Conservation (phyloP, 2,888 invertebrate genomes). For the Philopedon plagiatum region DNA sequence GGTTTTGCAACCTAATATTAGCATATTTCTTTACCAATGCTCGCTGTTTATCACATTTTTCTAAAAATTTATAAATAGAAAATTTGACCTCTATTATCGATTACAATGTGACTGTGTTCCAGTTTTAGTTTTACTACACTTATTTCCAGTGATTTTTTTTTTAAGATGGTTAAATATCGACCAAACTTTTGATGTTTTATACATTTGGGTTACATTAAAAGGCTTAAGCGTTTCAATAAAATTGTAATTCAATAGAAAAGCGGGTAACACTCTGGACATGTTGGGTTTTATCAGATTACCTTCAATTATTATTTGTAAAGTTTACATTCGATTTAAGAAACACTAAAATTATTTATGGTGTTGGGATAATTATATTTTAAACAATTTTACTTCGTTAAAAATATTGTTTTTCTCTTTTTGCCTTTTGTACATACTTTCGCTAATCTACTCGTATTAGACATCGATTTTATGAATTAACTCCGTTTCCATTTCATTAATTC, state of each 20-base stretch:
- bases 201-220: neutral
- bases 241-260: no score
- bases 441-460: no score
- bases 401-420: no score
- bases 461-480: no score
- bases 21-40: conserved; percentile 60
- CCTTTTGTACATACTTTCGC: no score
- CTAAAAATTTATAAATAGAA: conserved; percentile 15
- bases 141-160: conserved; percentile 16
- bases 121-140: conserved; percentile 44
- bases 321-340: no score
- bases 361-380: neutral
- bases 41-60: neutral
- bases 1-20: conserved; percentile 62
- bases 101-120: conserved; percentile 58
- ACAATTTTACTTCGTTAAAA: no score
- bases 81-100: conserved; percentile 53
- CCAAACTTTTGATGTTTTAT: neutral
- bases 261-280: neutral
- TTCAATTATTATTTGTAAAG: no score
- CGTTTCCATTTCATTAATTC: no score
- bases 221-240: no score
- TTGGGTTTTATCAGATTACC: neutral
- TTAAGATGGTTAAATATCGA: neutral
- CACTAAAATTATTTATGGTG: neutral